These are phyloP conservation scores for Danaus melanippus DNA, from an alignment of 1,140 invertebrate species.

Conservation along the genomic window DNA sequence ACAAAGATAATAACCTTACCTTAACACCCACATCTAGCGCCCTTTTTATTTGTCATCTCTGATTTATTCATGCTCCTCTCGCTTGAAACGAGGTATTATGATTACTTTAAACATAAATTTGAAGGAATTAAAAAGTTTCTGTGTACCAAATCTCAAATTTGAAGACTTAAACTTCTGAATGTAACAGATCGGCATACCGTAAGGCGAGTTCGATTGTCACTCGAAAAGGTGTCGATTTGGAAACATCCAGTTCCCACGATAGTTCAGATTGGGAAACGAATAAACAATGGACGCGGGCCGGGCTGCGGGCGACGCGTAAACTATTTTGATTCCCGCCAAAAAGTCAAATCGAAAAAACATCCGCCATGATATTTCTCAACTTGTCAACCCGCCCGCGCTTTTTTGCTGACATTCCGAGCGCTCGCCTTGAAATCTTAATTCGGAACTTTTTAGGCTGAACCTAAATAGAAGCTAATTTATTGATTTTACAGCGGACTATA, in stretches of 20 bases:
- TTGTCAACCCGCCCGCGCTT: conserved; percentile 48
- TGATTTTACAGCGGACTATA: conserved; percentile 39
- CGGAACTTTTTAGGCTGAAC: conserved; percentile 41
- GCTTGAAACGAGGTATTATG: not conserved
- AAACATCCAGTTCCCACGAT: conserved; percentile 46
- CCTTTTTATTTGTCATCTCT: conserved; percentile 60
- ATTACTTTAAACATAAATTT: not conserved
- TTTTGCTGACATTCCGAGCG: conserved; percentile 48
- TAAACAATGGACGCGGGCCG: conserved; percentile 29
- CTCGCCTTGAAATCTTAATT: conserved; percentile 67
- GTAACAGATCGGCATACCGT: too few species aligned
- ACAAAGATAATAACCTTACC: conserved; percentile 69
- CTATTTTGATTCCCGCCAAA: conserved; percentile 57
- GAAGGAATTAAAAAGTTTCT: conserved; percentile 3
- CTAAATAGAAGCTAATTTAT: conserved; percentile 51
- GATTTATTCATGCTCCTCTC: conserved; percentile 52
- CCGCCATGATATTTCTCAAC: conserved; percentile 47
- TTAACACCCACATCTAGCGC: conserved; percentile 30
- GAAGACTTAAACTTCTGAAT: not conserved
- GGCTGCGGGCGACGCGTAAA: conserved; percentile 53
- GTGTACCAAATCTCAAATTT: not conserved
- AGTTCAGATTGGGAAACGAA: conserved; percentile 24
- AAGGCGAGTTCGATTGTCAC: conserved; percentile 2
- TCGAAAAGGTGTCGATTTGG: conserved; percentile 35
- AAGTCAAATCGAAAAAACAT: too few species aligned